Conservation (phyloP, 2,888 invertebrate genomes). For the Sisyra nigra region DNA sequence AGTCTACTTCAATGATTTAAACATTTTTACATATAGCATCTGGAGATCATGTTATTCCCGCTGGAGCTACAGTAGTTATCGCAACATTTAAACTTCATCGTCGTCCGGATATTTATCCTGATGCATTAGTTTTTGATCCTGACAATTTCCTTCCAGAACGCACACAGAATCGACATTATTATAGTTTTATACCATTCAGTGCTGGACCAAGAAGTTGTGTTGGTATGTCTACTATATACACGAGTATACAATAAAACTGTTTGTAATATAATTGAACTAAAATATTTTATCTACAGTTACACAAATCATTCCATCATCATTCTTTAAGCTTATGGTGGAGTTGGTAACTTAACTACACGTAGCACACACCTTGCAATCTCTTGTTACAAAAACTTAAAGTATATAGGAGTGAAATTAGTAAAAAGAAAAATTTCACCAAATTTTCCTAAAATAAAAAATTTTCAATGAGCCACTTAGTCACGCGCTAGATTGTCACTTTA, state of each 20-base stretch:
- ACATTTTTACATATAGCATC: constrained; percentile 30
- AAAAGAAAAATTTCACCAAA: too few species aligned
- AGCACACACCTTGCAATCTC: too few species aligned
- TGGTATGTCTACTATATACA: constrained; percentile 42
- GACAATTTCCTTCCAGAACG: constrained; percentile 74
- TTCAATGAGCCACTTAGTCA: too few species aligned
- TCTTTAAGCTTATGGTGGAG: too few species aligned
- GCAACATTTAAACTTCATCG: constrained; percentile 54
- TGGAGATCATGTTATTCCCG: constrained; percentile 46
- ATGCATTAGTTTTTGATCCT: constrained; percentile 64
- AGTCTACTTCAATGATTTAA: too few species aligned
- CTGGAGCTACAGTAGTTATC: constrained; percentile 50
- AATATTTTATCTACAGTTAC: too few species aligned
- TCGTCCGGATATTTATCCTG: constrained; percentile 51
- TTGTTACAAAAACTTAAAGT: too few species aligned
- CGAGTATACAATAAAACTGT: constrained; percentile 3
- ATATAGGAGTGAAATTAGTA: too few species aligned
- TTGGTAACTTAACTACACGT: too few species aligned
- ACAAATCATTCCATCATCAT: too few species aligned
- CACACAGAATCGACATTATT: constrained; percentile 61
- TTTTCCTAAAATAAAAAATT: too few species aligned
- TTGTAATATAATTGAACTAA: constrained; percentile 11
- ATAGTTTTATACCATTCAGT: constrained; percentile 67
- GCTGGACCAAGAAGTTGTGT: constrained; percentile 70
- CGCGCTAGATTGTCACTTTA: too few species aligned